Base-by-base conservation (phyloP, 2,888 invertebrate species). In the Drosophila crucigera region DNA sequence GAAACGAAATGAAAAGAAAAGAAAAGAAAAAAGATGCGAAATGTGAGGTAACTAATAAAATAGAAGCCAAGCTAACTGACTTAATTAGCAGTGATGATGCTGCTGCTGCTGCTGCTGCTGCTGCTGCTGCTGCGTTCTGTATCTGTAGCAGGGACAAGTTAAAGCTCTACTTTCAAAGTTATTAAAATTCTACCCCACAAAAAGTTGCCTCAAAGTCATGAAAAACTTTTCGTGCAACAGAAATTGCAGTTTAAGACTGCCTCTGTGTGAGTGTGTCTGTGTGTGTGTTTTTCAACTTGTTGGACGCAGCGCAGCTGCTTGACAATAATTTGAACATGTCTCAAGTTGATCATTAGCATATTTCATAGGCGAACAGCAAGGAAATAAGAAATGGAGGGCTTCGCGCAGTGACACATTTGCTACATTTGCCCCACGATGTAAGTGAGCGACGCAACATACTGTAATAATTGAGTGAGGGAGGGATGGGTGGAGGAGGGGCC, bases 321-420 rank as follows among this genome's bases (percentile, higher is more conserved):
- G 84, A 76, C 85, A 90, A 90, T 90, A 89, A 86, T 89, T 86
- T 90, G 79, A 86, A 89, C 85, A 83, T 82, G 91, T 88, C 88
- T 91, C 91, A 89, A 88, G 90, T 89, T 89, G 88, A 85, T 88
- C 90, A 88, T 88, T 88, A 88, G 91, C 87, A 88, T 88, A 88
- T 88, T 91, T 88, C 77, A 76, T 89, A 89, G 82, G 72, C 79
- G 67, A 58, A 69, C 61, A 78, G 35, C 37, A 52, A 47, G 47
- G 52, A 4, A 39, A 28, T 25, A 25, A 0, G 28, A 28, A 31
- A 3, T 19, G 19, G 11, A 22, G 5, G 19, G 11, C 30, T 37
- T 22, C 41, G 55, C 68, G 64, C 58, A 65, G 65, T 78, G 78
- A 78, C 78, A 78, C 58, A 79, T 70, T 80, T 77, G 62, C 25